These are phyloP conservation scores for Amphiura filiformis DNA, from an alignment of 35 echinoderm and acorn worm genomes.

Conservation along the genomic window DNA sequence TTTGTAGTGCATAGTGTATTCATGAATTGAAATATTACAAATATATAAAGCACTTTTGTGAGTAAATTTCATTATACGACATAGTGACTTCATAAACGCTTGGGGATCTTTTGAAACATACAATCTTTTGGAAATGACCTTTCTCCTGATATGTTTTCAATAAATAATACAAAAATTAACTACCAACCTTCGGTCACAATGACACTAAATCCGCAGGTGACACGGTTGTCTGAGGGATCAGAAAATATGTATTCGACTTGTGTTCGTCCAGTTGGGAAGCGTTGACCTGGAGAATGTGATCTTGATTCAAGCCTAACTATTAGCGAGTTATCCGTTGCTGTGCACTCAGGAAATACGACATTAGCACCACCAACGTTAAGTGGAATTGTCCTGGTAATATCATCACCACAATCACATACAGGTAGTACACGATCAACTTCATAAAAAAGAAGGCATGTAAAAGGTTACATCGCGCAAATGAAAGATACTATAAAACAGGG, in stretches of 20 bases:
- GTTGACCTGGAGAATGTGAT: not conserved
- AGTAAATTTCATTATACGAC: too few relatives aligned
- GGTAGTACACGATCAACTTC: constrained; percentile 9
- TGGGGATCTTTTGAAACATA: too few relatives aligned
- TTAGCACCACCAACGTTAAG: not conserved
- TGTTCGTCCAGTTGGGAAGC: not conserved
- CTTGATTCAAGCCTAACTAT: not conserved
- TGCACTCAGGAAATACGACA: constrained; percentile 10
- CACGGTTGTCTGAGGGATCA: constrained; percentile 15
- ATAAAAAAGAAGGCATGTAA: not conserved
- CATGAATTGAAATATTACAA: too few relatives aligned
- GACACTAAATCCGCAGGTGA: constrained; percentile 20
- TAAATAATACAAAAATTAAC: too few relatives aligned
- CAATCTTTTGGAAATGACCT: too few relatives aligned
- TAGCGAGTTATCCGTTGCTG: constrained; percentile 34
- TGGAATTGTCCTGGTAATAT: constrained; percentile 24
- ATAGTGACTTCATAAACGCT: too few relatives aligned
- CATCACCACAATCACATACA: not conserved
- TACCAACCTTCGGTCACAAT: constrained; percentile 1
- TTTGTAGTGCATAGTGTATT: too few relatives aligned
- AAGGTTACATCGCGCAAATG: not conserved
- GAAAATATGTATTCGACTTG: not conserved
- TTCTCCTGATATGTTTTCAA: too few relatives aligned
- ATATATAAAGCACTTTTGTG: too few relatives aligned
- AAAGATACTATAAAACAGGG: too few relatives aligned